Conservation (phyloP, 2,113 vertebrate genomes). For the Neolamprologus sp. region DNA sequence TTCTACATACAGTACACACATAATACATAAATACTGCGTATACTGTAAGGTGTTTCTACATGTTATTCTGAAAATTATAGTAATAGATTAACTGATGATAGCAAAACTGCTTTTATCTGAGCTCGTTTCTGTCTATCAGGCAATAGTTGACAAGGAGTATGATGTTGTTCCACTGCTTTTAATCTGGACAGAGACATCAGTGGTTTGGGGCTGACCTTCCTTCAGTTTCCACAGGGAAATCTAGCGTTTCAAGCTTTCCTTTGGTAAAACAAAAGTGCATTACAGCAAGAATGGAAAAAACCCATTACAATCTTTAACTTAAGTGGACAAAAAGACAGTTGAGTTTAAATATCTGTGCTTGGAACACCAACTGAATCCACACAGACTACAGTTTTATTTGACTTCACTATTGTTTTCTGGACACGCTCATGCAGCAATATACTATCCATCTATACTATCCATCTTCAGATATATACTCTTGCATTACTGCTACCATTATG, state of each 20-base stretch:
- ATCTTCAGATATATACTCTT: background rate
- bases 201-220: background rate
- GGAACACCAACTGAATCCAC: background rate
- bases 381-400: background rate
- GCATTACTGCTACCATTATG: background rate
- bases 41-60: background rate
- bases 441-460: background rate
- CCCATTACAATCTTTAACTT: rapidly evolving
- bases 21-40: background rate
- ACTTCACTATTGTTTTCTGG: background rate
- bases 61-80: background rate
- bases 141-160: background rate
- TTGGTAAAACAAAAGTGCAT: background rate
- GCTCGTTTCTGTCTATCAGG: background rate
- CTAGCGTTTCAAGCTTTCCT: background rate
- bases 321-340: background rate
- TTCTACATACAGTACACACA: background rate
- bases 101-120: background rate
- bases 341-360: background rate
- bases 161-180: background rate
- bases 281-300: too few relatives aligned
- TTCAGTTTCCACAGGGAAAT: background rate
- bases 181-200: background rate
- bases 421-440: rapidly evolving
- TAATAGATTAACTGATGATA: background rate